Conservation (phyloP, 2,888 invertebrate genomes). For the Lymantria dispar region DNA sequence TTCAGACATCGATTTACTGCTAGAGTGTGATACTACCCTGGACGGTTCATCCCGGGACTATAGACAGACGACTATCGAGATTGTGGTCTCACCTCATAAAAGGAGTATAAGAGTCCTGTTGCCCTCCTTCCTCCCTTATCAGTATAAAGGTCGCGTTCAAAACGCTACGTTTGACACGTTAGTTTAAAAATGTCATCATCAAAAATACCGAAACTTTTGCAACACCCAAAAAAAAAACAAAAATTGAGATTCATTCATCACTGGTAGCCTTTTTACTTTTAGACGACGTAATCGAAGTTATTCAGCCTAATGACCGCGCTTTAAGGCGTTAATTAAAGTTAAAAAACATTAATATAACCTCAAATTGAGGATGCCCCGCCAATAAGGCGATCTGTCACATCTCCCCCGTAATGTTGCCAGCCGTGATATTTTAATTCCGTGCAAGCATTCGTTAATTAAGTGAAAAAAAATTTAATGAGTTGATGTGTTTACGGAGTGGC, state of each 20-base stretch:
- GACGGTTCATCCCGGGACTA: too few species aligned
- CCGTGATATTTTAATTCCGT: conserved; percentile 35
- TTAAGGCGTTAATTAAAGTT: conserved; percentile 50
- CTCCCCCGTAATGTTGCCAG: conserved; percentile 27
- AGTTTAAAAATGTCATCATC: too few species aligned
- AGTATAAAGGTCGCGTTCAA: too few species aligned
- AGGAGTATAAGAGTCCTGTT: too few species aligned
- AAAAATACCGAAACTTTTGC: conserved; percentile 6
- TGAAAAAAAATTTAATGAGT: conserved; percentile 16
- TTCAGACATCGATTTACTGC: too few species aligned
- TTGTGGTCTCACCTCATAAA: too few species aligned
- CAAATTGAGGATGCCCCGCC: conserved; percentile 48
- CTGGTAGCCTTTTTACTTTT: conserved; percentile 21
- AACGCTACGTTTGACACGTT: too few species aligned
- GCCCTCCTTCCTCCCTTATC: too few species aligned
- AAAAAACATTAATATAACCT: conserved; percentile 40
- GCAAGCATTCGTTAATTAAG: conserved; percentile 28
- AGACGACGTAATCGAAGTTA: conserved; percentile 35
- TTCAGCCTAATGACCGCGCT: conserved; percentile 46
- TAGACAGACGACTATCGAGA: too few species aligned
- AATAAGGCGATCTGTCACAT: conserved; percentile 39
- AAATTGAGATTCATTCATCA: conserved; percentile 33
- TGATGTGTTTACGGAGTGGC: conserved; percentile 4
- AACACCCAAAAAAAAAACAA: conserved; percentile 20
- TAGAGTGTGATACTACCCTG: too few species aligned